Evolutionary conservation across 2,113 vertebrate species (phyloP).

Genomic region (Elephas maximus): DNA sequence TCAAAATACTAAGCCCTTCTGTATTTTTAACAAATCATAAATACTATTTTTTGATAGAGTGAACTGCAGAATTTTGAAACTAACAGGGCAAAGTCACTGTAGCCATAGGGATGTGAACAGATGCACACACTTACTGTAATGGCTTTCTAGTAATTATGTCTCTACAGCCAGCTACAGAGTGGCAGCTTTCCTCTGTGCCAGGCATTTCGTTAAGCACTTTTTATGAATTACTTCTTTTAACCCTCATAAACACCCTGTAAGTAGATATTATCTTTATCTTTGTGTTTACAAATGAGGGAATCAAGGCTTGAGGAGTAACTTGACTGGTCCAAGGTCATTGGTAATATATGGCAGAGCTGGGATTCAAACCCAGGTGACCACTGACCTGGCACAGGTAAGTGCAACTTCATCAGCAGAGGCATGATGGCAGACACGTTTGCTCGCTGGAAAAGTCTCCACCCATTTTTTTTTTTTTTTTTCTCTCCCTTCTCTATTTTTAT

Average conservation of each 20-base stretch:
- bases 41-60: not conserved
- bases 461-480: conserved; percentile 24
- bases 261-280: not conserved
- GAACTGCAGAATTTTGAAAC: not conserved
- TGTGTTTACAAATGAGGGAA: not conserved
- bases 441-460: not conserved
- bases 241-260: not conserved
- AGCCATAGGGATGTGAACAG: not conserved
- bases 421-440: not conserved
- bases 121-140: not conserved
- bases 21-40: conserved; percentile 49
- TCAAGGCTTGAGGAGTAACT: not conserved
- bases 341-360: not conserved
- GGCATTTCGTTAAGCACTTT: not conserved
- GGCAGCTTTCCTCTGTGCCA: not conserved
- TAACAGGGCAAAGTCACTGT: not conserved
- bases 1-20: conserved; percentile 58
- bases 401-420: not conserved
- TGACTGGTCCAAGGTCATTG: not conserved
- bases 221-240: conserved; percentile 13
- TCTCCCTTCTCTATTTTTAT: not conserved
- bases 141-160: not conserved
- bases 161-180: not conserved
- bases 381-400: not conserved
- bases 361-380: not conserved